Evolutionary conservation across 2,797 vertebrate species (phyloP).

Genomic region (Loriculus beryllinus): DNA sequence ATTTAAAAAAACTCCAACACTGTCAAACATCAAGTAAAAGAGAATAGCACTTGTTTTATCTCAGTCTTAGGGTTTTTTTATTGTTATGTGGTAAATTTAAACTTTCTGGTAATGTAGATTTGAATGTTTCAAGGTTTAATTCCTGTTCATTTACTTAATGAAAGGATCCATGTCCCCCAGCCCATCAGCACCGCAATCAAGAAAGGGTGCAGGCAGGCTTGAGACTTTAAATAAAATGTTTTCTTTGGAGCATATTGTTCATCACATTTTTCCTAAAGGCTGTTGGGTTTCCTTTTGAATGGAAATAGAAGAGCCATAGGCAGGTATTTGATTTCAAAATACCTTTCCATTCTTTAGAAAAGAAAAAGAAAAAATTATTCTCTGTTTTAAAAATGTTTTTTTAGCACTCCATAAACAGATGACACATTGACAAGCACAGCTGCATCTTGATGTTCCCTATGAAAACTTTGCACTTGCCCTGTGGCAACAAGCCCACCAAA

Average conservation of each 20-base stretch:
- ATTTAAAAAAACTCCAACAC: neutral
- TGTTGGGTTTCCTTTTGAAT: conserved; percentile 3
- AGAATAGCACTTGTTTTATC: neutral
- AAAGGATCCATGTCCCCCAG: neutral
- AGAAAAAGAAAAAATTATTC: neutral
- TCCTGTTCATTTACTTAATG: neutral
- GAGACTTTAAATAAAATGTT: conserved; percentile 14
- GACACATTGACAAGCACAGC: neutral
- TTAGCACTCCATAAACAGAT: neutral
- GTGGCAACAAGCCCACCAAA: neutral
- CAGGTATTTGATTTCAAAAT: conserved; percentile 36
- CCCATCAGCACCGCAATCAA: neutral
- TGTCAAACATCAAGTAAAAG: neutral
- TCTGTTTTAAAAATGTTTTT: neutral
- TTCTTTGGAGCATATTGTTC: neutral
- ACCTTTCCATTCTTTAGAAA: neutral
- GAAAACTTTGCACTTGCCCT: neutral
- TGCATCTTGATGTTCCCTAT: neutral
- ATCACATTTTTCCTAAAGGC: conserved; percentile 26
- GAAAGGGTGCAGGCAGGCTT: neutral
- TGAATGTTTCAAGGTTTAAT: neutral
- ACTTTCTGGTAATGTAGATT: neutral
- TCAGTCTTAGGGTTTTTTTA: neutral
- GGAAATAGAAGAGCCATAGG: conserved; percentile 11
- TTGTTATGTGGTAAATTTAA: neutral